Conservation (phyloP, 2,888 invertebrate species). For the Brachycybe producta region DNA sequence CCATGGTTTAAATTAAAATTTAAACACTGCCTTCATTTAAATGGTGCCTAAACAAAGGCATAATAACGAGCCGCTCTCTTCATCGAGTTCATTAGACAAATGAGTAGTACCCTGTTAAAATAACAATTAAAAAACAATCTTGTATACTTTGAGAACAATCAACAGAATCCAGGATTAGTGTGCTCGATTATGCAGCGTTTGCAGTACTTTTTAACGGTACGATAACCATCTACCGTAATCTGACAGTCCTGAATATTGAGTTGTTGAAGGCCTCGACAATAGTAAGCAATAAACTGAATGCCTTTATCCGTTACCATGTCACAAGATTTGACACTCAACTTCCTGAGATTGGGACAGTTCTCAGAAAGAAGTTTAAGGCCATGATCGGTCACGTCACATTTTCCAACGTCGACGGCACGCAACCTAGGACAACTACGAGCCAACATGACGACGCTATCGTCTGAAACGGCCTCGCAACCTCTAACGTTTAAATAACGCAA, state of each 20-base stretch:
- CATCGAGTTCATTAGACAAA: no score
- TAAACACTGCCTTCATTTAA: no score
- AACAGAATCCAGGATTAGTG: conserved; percentile 86
- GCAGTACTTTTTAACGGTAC: conserved; percentile 83
- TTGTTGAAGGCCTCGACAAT: conserved; percentile 76
- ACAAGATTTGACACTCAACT: conserved; percentile 77
- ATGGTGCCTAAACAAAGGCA: no score
- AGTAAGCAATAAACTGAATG: conserved; percentile 73
- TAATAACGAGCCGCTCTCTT: no score
- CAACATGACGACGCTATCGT: conserved; percentile 74
- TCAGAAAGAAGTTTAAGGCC: conserved; percentile 65
- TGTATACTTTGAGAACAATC: no score
- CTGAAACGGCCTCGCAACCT: conserved; percentile 87
- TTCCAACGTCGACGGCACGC: conserved; percentile 77
- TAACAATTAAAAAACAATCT: no score
- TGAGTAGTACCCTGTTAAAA: no score
- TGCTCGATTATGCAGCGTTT: conserved; percentile 87
- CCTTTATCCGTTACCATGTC: conserved; percentile 82
- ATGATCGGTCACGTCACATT: conserved; percentile 84
- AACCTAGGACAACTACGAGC: conserved; percentile 73
- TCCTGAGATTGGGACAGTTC: conserved; percentile 78
- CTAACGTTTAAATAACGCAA: conserved; percentile 73
- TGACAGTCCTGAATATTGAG: conserved; percentile 88
- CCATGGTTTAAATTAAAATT: no score
- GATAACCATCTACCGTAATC: conserved; percentile 73